Evolutionary conservation across 2,113 vertebrate species (phyloP).

Genomic region (Hirundichthys speculiger): DNA sequence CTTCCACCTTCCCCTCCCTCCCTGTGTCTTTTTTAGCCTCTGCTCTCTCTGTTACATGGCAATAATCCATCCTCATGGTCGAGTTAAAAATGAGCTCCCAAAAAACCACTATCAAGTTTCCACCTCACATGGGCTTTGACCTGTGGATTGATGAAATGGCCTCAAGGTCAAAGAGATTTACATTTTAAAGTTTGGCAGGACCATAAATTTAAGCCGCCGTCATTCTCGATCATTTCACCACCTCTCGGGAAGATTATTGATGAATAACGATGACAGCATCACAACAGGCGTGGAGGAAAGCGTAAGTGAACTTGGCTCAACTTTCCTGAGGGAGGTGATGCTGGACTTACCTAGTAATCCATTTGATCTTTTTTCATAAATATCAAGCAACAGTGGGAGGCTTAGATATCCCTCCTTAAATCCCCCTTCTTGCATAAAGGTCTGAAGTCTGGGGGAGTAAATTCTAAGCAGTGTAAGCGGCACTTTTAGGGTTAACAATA

Average conservation of each 20-base stretch:
- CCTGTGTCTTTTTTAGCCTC: slow-evolving; percentile 22
- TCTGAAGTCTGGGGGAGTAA: not conserved
- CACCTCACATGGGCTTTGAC: slow-evolving; percentile 10
- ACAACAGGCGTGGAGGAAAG: slow-evolving; percentile 14
- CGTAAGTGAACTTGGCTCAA: slow-evolving; percentile 19
- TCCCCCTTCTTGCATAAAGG: slow-evolving; percentile 19
- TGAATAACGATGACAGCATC: slow-evolving; percentile 26
- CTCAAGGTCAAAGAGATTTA: slow-evolving; percentile 4
- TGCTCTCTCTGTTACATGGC: slow-evolving; percentile 3
- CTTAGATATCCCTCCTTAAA: slow-evolving; percentile 46
- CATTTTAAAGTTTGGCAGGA: slow-evolving; percentile 12
- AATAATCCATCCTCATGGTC: not conserved
- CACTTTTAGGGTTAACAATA: slow-evolving; percentile 51
- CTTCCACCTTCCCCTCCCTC: slow-evolving; percentile 8
- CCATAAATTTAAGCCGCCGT: slow-evolving; percentile 14
- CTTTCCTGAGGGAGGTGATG: not conserved
- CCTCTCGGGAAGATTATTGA: not conserved
- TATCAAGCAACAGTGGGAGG: slow-evolving; percentile 56
- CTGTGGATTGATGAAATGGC: slow-evolving; percentile 1
- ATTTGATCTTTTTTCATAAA: slow-evolving; percentile 31
- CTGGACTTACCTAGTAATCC: slow-evolving; percentile 32
- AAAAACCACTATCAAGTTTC: slow-evolving; percentile 9
- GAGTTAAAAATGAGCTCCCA: not conserved
- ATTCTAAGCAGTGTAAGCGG: slow-evolving; percentile 19
- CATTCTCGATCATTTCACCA: slow-evolving; percentile 18